Evolutionary conservation across 2,113 vertebrate genomes (phyloP).

Genomic region (Pantherophis guttatus): DNA sequence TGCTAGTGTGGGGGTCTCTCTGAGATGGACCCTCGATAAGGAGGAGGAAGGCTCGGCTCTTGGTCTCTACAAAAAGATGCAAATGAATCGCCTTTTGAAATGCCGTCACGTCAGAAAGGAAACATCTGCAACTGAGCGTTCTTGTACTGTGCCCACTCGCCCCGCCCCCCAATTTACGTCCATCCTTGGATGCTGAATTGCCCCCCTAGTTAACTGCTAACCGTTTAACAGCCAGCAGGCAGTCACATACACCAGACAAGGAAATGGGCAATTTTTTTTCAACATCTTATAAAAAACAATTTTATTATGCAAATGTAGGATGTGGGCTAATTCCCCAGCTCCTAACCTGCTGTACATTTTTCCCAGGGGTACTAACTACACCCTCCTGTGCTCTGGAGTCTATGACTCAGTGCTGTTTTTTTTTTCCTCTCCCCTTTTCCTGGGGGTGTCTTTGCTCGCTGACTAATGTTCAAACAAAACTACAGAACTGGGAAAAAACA

Average conservation of each 20-base stretch:
- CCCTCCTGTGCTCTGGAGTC: neutral
- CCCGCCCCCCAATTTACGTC: neutral
- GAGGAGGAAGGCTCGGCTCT: neutral
- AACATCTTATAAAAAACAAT: slow-evolving; percentile 5
- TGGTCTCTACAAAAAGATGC: neutral
- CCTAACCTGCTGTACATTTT: slow-evolving; percentile 32
- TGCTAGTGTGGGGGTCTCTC: too few species aligned
- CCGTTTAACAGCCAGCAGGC: neutral
- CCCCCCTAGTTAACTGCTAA: too few species aligned
- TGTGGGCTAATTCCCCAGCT: slow-evolving; percentile 45
- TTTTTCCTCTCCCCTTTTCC: neutral
- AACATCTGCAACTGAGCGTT: neutral
- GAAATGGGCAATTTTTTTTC: neutral
- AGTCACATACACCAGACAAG: neutral
- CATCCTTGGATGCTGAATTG: neutral
- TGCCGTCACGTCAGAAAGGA: neutral
- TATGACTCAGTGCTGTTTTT: neutral
- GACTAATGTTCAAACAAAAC: neutral
- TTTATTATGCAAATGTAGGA: slow-evolving; percentile 39
- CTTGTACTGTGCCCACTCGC: neutral
- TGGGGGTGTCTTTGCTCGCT: neutral
- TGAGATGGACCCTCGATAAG: too few species aligned
- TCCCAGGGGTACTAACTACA: neutral
- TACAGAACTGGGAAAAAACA: neutral
- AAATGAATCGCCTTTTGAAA: neutral